Evolutionary conservation across 1,140 invertebrate species (phyloP), one percentile per base, ranked within the genome.

Genomic region (Marisa cornuarietis): DNA sequence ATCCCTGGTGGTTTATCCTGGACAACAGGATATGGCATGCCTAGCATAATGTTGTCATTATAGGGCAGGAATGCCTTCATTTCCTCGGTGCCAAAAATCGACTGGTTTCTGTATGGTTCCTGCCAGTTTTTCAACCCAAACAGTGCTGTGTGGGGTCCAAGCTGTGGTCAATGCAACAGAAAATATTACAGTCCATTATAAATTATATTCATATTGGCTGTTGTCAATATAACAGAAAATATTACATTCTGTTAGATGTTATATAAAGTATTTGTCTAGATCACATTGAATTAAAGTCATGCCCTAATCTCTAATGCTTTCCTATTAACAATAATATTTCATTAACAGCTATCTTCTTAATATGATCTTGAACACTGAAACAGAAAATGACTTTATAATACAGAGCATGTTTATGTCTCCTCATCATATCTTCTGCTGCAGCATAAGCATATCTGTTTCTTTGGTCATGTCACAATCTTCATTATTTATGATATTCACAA

Each of bases 51-150:
- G 20, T 49, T 63, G 13, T 80, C 54, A 16, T 85, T 79, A 14
- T 69, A 61, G 63, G 88, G 90, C 14, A 90, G 82, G 65, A 90
- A 89, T 11, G 75, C 58, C 22, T 75, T 26, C 74, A 90, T 88
- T 65, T 89, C 83, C 52, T 58, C 69, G 0, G 84, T 88, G 24
- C 84, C 87, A 80, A 86, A 88, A 65, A 86, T 86, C 51, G 81
- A 72, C 74, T 83, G 83, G 71, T 83, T 76, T 22, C 72, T 81
- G 49, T 80, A 76, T 1, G 82, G 65, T 24, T 61, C 83, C 51
- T 82, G 83, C 89, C 89, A 90, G 14, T 82, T 82, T 78, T 86
- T 85, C n/a, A 89, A 81, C 20, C 88, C 89, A 79, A 69, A 18
- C n/a, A 89, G 49, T 42, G 85, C 79, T 54, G 83, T 83, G 16